phyloP scores from a whole-genome alignment of 1,140 invertebrate species.

The Oreohelix idahoensis region DNA sequence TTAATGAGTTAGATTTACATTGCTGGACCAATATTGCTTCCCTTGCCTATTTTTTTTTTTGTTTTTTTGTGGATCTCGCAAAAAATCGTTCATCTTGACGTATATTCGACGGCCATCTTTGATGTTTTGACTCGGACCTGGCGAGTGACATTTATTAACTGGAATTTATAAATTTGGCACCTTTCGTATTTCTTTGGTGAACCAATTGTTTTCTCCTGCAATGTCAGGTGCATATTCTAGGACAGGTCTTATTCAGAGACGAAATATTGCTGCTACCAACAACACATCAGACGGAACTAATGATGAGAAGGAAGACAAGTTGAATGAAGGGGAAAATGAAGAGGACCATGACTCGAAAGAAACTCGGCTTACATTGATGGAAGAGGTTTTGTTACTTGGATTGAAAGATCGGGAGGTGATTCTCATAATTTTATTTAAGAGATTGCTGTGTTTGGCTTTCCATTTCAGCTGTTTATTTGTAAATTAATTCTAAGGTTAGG shows the following conservation, averaged over 20 bases:
- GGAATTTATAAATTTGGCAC: neutral
- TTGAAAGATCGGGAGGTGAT: constrained; percentile 97
- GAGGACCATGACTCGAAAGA: constrained; percentile 93
- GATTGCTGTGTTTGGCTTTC: no score
- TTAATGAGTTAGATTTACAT: no score
- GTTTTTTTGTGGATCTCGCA: neutral
- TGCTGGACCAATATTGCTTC: no score
- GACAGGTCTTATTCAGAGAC: constrained; percentile 87
- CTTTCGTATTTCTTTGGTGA: neutral
- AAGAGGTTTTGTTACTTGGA: constrained; percentile 98
- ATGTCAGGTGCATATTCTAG: constrained; percentile 44
- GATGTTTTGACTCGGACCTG: neutral
- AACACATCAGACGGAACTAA: constrained; percentile 76
- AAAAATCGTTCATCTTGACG: neutral
- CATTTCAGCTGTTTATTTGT: no score
- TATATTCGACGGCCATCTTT: neutral
- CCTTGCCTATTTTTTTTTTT: no score
- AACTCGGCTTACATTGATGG: constrained; percentile 98
- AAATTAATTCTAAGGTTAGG: no score
- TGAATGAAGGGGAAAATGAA: constrained; percentile 75
- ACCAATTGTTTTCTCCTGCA: neutral
- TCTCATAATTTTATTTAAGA: neutral
- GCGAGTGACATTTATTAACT: neutral
- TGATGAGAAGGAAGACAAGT: constrained; percentile 78
- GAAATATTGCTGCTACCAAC: constrained; percentile 74